Evolutionary conservation across 1,140 invertebrate genomes (phyloP).

Genomic region (Macrosteles quadrilineatus): DNA sequence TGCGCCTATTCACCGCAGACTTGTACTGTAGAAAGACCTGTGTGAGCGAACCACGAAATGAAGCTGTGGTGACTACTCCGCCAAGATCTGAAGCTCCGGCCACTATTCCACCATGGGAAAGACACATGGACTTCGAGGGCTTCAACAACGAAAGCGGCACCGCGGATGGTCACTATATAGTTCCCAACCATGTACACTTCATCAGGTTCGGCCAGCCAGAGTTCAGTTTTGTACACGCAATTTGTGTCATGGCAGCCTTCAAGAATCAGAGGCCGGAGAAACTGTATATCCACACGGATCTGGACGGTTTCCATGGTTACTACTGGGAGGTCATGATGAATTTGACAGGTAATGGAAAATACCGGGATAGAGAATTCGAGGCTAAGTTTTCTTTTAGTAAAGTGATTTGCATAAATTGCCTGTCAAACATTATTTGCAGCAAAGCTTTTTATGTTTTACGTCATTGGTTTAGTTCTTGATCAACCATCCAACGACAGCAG

Average conservation of each 20-base stretch:
- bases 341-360: neutral
- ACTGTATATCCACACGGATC: slow-evolving; percentile 40
- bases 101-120: slow-evolving; percentile 10
- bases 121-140: slow-evolving; percentile 31
- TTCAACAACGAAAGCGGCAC: slow-evolving; percentile 41
- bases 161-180: slow-evolving; percentile 35
- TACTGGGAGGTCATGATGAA: slow-evolving; percentile 38
- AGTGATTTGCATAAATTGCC: no score
- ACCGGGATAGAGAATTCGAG: no score
- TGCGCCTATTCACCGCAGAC: neutral
- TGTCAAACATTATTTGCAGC: no score
- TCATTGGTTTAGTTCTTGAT: no score
- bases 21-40: neutral
- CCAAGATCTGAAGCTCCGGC: neutral
- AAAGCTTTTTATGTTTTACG: no score
- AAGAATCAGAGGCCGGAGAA: slow-evolving; percentile 40
- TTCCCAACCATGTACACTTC: slow-evolving; percentile 42
- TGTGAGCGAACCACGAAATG: no score
- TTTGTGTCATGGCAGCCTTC: slow-evolving; percentile 37
- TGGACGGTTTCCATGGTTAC: slow-evolving; percentile 30
- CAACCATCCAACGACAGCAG: no score
- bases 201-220: slow-evolving; percentile 28
- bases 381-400: no score
- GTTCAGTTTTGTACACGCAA: slow-evolving; percentile 33
- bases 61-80: neutral